Base-by-base conservation (phyloP, 2,113 vertebrate genomes). In the Axis porcinus region DNA sequence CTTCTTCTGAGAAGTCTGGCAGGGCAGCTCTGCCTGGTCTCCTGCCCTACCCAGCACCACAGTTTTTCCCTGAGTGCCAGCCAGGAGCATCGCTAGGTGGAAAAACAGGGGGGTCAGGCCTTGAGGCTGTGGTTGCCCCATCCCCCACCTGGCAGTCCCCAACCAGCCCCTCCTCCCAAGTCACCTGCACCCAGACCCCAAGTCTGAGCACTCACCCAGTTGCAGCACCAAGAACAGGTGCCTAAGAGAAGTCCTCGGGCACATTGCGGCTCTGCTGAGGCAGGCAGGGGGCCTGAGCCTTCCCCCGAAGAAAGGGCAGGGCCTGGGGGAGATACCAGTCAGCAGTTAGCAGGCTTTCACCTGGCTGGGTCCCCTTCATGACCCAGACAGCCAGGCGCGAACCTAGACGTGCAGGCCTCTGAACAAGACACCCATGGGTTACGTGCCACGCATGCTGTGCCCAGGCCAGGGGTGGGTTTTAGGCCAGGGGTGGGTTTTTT, bases 201-300 rank as follows among this genome's bases (percentile, higher is more conserved):
- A 47, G 47, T 84, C 43, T 67, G 84, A 92, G 45, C 54, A 96
- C 98, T 97, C 83, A 98, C 98, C 97, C 67, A 98, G 33, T 2
- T 92, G 92, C 85, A 98, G 85, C 58, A 90, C 28, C 76, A 97
- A 82, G 43, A 97, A 28, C 60, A 97, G 84, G 25, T 47, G 33
- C 27, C 58, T 36, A 2, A 83, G 78, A 55, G 67, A 57, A 21
- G 86, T 3, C 88, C 11, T 33, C 12, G 0, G 1, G 25, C 13
- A 30, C 97, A 98, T 98, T 1, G 30, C 45, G 45, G 27, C 43
- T 82, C 83, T 55, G 52, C 62, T 62, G 91, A 93, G 19, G 70
- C 13, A 21, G 64, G 25, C 47, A 8, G 62, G 19, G 19, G 62
- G 12, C 83, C 85, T 43, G 47, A 43, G 33, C n/a, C 21, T 30